A percentile compares a stretch with the other conserved stretches of the same genome.
Conservation (phyloP, 2,888 invertebrate species). For the Acholoe squamosa region DNA sequence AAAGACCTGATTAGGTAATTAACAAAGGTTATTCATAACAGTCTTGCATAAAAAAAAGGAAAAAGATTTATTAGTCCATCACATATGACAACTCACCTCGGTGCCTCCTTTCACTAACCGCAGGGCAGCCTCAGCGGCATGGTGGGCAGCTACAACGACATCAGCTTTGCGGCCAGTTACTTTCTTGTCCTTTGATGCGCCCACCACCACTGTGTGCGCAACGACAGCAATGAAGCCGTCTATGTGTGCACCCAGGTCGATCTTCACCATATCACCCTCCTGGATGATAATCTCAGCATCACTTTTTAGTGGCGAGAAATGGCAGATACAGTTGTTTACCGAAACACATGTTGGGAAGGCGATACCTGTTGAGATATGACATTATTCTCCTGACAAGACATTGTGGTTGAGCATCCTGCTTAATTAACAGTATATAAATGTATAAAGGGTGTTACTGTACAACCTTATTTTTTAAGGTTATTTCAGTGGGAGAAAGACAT, state of each 20-base stretch:
- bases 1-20: too few species aligned
- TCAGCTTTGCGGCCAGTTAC: slow-evolving; percentile 95
- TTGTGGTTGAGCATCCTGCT: too few species aligned
- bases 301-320: slow-evolving; percentile 97
- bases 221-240: slow-evolving; percentile 99
- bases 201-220: slow-evolving; percentile 96
- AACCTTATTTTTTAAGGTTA: too few species aligned
- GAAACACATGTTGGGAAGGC: slow-evolving; percentile 99
- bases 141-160: slow-evolving; percentile 96
- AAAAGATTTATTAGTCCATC: neutral
- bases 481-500: too few species aligned
- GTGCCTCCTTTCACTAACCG: slow-evolving; percentile 95
- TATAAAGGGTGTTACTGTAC: too few species aligned
- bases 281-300: slow-evolving; percentile 89
- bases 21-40: too few species aligned
- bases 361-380: slow-evolving; percentile 86
- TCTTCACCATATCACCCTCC: slow-evolving; percentile 97
- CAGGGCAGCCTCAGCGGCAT: slow-evolving; percentile 97
- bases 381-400: too few species aligned
- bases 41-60: too few species aligned
- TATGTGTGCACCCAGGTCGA: slow-evolving; percentile 98
- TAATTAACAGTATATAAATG: too few species aligned
- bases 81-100: slow-evolving; percentile 87
- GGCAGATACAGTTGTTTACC: slow-evolving; percentile 99
- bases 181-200: slow-evolving; percentile 86